Conservation (phyloP, 1,140 invertebrate genomes). For the Cherax quadricarinatus region DNA sequence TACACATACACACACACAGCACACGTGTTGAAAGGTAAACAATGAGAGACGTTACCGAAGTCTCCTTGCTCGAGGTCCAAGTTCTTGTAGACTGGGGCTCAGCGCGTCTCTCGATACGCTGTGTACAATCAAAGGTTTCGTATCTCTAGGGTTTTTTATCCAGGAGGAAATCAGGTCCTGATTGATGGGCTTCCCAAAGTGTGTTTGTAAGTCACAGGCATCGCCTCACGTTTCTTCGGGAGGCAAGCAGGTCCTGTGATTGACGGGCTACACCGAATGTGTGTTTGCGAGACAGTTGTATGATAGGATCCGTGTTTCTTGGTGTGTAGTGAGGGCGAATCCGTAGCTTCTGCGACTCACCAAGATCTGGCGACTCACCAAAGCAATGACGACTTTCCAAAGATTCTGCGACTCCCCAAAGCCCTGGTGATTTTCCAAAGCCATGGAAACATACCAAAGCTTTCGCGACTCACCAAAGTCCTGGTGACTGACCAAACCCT, state of each 20-base stretch:
- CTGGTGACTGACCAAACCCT: too few relatives aligned
- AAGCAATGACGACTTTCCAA: neutral
- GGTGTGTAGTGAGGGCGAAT: neutral
- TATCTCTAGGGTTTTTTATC: neutral
- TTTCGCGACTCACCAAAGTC: too few relatives aligned
- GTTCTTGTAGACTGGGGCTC: neutral
- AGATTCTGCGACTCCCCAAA: too few relatives aligned
- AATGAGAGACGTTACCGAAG: neutral
- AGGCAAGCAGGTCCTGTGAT: too few relatives aligned
- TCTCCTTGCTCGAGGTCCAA: neutral
- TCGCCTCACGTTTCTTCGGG: too few relatives aligned
- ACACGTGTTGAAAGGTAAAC: neutral
- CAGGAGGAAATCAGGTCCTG: too few relatives aligned
- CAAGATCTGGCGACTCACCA: neutral
- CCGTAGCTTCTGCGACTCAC: neutral
- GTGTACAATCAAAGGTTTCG: neutral
- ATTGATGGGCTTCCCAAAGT: too few relatives aligned
- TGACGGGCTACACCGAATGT: too few relatives aligned
- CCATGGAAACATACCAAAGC: too few relatives aligned
- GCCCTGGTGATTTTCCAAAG: too few relatives aligned
- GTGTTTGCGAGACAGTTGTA: too few relatives aligned
- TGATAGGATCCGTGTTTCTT: neutral
- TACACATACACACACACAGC: neutral
- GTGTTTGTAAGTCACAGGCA: too few relatives aligned
- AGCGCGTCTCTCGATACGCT: neutral